Evolutionary conservation across 2,113 vertebrate genomes (phyloP), one percentile per base, ranked within the genome.

Genomic region (Aphelocoma coerulescens): DNA sequence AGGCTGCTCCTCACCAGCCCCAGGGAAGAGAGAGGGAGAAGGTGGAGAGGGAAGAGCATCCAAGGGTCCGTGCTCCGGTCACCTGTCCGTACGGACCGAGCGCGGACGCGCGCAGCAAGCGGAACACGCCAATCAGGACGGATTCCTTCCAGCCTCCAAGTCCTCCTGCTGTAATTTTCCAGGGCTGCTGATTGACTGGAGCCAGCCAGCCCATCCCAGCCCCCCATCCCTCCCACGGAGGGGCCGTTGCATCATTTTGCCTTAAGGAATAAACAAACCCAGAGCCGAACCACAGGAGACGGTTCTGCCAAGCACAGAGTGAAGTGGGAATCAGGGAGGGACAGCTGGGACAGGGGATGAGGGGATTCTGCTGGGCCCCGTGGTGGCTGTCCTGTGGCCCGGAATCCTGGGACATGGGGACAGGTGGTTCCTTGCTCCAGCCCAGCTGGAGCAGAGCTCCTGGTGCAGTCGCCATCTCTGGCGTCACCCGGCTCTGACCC

Each of bases 181-280:
- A 97, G 89, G 72, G 68, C 80, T 91, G 86, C 65, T 83, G 79
- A 92, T 28, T 81, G 91, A 92, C 63, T 75, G 93, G 86, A 95
- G 83, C 57, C 96, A 89, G 76, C 3, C 67, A 86, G 92, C 92
- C 92, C 88, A 48, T 95, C 86, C 91, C 95, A 93, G 80, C 93
- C 93, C 93, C 93, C 93, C 80, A 84, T 16, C 76, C 91, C 91
- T 95, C 93, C 95, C 94, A 95, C 80, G 1, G 79, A 94, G 94
- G 92, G 94, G 89, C 67, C 1, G 39, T 95, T 95, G 94, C 95
- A 95, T 96, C 96, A 96, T 78, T 97, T 95, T 74, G 93, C 93
- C 80, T 95, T n/a, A 55, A 92, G 95, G 91, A 96, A 96, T 67
- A 95, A 95, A 93, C 88, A 95, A 92, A 63, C 59, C 51, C 22